Evolutionary conservation across 2,797 vertebrate species (phyloP).

Genomic region (Dipus sagitta): DNA sequence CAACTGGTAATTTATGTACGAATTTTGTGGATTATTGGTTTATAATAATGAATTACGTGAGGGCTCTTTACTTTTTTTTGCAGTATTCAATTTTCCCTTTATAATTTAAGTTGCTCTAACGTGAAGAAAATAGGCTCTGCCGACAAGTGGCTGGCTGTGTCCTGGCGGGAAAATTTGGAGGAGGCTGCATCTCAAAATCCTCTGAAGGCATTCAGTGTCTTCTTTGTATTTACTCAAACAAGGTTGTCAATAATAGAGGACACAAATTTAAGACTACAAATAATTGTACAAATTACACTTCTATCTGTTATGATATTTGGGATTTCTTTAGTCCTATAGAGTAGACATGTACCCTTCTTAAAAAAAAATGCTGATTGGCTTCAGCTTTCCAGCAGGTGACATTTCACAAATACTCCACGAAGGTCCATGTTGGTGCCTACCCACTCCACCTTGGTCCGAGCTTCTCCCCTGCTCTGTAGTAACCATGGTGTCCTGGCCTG

Average conservation of each 20-base stretch:
- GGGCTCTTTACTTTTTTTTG: fast-evolving
- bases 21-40: not conserved
- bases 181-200: not conserved
- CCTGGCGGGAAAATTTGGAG: not conserved
- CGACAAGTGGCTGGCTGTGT: not conserved
- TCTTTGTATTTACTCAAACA: not conserved
- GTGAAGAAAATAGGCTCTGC: not conserved
- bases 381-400: not conserved
- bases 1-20: not conserved
- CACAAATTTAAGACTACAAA: not conserved
- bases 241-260: not conserved
- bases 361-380: not conserved
- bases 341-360: not conserved
- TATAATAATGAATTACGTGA: not conserved
- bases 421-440: fast-evolving
- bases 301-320: not conserved
- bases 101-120: not conserved
- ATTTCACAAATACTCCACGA: not conserved
- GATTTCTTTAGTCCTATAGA: not conserved
- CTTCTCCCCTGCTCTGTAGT: fast-evolving
- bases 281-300: not conserved
- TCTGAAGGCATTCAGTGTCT: not conserved
- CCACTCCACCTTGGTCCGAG: fast-evolving
- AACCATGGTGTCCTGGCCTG: not conserved
- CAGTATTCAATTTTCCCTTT: not conserved